phyloP scores from a whole-genome alignment of 1,140 invertebrate genomes.

The Aphelenchoides fujianensis region DNA sequence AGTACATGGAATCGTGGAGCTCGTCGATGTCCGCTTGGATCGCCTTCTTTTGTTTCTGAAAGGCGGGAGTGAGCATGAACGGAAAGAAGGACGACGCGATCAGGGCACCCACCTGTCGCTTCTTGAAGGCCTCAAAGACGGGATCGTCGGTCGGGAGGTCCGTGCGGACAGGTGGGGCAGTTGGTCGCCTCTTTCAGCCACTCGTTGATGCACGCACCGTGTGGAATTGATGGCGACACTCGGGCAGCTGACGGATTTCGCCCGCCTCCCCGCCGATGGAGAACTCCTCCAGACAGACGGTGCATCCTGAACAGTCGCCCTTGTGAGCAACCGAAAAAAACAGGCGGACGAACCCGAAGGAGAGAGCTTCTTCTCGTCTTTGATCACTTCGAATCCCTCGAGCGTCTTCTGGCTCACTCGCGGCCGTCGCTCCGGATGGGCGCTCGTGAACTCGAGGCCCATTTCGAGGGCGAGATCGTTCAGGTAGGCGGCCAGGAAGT shows the following conservation, averaged over 20 bases:
- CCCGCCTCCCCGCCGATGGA: background rate
- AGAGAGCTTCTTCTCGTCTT: background rate
- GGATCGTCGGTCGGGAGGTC: constrained; percentile 8
- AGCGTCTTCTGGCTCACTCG: background rate
- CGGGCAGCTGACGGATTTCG: background rate
- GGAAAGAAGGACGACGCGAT: background rate
- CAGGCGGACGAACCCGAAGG: background rate
- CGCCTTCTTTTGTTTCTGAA: background rate
- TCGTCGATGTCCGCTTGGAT: constrained; percentile 5
- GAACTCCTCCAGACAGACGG: background rate
- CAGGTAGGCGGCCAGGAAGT: background rate
- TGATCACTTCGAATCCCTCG: background rate
- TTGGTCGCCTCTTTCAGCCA: constrained; percentile 2
- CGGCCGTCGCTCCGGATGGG: background rate
- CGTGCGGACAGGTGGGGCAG: background rate
- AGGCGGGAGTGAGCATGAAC: too few species aligned
- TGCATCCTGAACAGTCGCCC: background rate
- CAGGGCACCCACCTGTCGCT: background rate
- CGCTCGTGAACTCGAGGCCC: background rate
- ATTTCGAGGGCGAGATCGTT: background rate
- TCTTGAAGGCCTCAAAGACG: constrained; percentile 4
- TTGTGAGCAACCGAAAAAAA: background rate
- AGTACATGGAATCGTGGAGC: constrained; percentile 10
- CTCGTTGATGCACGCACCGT: background rate
- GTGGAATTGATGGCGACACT: background rate